Evolutionary conservation across 2,113 vertebrate species (phyloP).

Genomic region (Camelus bactrianus): DNA sequence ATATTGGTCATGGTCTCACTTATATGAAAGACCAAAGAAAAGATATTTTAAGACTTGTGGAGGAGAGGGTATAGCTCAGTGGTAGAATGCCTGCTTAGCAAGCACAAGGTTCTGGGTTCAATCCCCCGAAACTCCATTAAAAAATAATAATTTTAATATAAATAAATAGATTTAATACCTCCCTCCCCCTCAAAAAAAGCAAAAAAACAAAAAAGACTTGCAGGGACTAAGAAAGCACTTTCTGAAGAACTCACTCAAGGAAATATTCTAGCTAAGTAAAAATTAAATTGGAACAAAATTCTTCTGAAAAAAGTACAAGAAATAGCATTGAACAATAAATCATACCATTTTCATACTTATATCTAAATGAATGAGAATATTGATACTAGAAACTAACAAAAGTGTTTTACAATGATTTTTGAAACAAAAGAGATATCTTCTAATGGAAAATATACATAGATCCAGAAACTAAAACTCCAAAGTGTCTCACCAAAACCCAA

Average conservation of each 20-base stretch:
- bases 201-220: background rate
- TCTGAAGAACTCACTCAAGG: constrained; percentile 40
- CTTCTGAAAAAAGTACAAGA: constrained; percentile 26
- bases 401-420: background rate
- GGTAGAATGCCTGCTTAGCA: no score
- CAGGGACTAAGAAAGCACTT: background rate
- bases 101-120: no score
- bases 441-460: constrained; percentile 20
- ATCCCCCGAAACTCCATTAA: no score
- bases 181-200: no score
- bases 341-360: constrained; percentile 47
- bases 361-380: constrained; percentile 34
- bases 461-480: background rate
- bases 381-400: constrained; percentile 54
- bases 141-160: no score
- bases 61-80: no score
- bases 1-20: background rate
- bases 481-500: background rate
- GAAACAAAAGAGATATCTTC: background rate
- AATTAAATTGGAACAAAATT: constrained; percentile 51
- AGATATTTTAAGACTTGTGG: constrained; percentile 16
- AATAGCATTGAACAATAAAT: background rate
- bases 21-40: background rate
- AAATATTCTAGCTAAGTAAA: background rate
- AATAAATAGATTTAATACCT: no score